Evolutionary conservation across 1,140 invertebrate genomes (phyloP).

Genomic region (Drosophila azteca): DNA sequence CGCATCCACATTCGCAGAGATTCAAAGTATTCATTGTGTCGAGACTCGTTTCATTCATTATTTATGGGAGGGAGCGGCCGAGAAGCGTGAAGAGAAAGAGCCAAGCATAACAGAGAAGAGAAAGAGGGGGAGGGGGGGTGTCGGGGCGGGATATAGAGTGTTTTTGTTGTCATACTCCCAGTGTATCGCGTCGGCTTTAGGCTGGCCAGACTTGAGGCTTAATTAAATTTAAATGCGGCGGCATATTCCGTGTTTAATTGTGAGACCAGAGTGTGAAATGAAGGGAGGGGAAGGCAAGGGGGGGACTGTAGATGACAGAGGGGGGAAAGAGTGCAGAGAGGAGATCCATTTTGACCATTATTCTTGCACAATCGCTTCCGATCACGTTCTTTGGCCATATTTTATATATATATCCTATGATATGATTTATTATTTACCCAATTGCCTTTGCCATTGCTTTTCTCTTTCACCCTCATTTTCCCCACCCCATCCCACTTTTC

Average conservation of each 20-base stretch:
- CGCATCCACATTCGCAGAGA: too few species aligned
- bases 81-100: constrained; percentile 1
- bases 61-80: constrained; percentile 22
- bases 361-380: constrained; percentile 49
- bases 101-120: constrained; percentile 5
- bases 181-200: not conserved
- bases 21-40: constrained; percentile 5
- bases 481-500: not conserved
- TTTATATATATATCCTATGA: not conserved
- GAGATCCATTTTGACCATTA: constrained; percentile 39
- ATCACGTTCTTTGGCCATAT: constrained; percentile 71
- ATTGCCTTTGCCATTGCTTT: constrained; percentile 25
- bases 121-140: not conserved
- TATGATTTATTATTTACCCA: constrained; percentile 65
- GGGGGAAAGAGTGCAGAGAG: not conserved
- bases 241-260: constrained; percentile 37
- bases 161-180: not conserved
- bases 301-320: not conserved
- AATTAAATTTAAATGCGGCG: constrained; percentile 51
- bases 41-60: constrained; percentile 56
- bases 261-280: not conserved
- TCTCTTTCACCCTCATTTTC: not conserved
- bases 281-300: not conserved
- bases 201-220: constrained; percentile 1
- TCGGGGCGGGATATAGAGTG: too few species aligned